Percentiles rank a stretch among this genome's conserved stretches.
Evolutionary conservation across 2,888 invertebrate species (phyloP).

Genomic region (Myopa tessellatipennis): DNA sequence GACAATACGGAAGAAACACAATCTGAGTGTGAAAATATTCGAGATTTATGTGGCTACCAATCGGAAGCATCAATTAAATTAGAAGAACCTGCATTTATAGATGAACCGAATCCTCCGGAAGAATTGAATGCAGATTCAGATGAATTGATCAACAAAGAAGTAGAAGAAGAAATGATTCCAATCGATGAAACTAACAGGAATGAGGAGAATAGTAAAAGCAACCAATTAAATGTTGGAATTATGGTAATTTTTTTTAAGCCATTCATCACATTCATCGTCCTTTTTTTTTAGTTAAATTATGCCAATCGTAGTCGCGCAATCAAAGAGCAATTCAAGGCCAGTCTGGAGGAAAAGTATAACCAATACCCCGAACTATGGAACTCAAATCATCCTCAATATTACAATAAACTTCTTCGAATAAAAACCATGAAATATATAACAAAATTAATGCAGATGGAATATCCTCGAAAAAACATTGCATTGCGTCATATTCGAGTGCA

Average conservation of each 20-base stretch:
- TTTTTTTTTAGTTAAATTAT: background rate
- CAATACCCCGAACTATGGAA: background rate
- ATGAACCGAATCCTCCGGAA: background rate
- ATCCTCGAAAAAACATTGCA: background rate
- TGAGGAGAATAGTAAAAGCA: too few species aligned
- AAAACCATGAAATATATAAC: background rate
- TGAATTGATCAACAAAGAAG: too few species aligned
- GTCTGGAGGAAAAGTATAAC: background rate
- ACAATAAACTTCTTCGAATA: background rate
- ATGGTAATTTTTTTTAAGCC: too few species aligned
- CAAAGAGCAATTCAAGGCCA: background rate
- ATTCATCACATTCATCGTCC: background rate
- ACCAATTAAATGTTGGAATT: too few species aligned
- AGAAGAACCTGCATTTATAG: background rate
- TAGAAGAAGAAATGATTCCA: too few species aligned
- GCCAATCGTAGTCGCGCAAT: background rate
- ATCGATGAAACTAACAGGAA: too few species aligned
- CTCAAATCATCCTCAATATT: background rate
- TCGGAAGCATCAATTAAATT: background rate
- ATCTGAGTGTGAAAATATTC: too few species aligned
- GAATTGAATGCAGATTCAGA: too few species aligned
- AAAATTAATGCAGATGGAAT: slow-evolving; percentile 22
- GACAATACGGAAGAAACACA: too few species aligned
- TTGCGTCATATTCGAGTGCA: background rate
- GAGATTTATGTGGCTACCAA: too few species aligned